Evolutionary conservation across 2,113 vertebrate genomes (phyloP).

Genomic region (Fregata magnificens): DNA sequence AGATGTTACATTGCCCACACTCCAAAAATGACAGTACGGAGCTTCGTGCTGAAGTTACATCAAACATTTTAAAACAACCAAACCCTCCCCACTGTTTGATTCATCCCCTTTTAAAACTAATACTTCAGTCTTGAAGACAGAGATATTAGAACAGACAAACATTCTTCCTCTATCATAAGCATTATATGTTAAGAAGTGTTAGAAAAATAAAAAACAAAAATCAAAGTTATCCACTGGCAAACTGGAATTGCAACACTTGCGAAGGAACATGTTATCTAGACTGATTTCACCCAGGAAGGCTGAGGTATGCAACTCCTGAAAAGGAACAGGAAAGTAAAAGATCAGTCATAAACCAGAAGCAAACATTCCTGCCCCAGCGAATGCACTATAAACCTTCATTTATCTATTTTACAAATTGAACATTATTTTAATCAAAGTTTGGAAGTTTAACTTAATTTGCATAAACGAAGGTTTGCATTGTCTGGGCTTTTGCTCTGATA

Average conservation of each 20-base stretch:
- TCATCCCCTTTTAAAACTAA: background rate
- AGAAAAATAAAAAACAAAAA: background rate
- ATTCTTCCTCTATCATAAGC: background rate
- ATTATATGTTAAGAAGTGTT: background rate
- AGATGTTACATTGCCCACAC: background rate
- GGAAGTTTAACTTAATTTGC: background rate
- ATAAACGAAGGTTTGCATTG: background rate
- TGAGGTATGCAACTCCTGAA: background rate
- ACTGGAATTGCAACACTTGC: background rate
- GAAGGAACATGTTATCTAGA: background rate
- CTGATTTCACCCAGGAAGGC: background rate
- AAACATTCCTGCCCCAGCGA: background rate
- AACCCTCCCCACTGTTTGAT: background rate
- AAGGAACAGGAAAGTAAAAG: background rate
- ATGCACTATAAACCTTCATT: background rate
- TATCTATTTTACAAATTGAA: background rate
- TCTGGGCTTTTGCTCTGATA: background rate
- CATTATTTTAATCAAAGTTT: background rate
- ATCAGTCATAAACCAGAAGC: background rate
- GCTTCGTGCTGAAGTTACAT: background rate
- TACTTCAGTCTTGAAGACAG: background rate
- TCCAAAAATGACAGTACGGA: background rate
- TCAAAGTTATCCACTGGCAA: background rate
- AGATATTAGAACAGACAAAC: background rate
- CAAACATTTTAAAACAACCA: background rate